These are phyloP conservation scores for Isotomurus palustris DNA, from an alignment of 2,888 invertebrate species.

Conservation along the genomic window DNA sequence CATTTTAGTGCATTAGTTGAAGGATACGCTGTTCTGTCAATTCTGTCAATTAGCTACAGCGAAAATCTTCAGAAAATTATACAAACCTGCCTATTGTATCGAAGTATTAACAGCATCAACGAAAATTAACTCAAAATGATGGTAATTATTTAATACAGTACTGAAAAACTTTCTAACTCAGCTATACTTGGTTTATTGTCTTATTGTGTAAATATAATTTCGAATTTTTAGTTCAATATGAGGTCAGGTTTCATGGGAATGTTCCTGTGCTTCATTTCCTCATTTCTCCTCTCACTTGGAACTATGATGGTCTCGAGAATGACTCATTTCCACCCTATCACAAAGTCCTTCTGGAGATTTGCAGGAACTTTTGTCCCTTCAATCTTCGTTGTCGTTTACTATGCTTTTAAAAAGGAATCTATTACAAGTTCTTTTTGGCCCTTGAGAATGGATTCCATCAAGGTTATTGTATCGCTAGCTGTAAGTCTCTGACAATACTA, in stretches of 20 bases:
- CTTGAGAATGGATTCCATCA: conserved; percentile 23
- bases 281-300: conserved; percentile 34
- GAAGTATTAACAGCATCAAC: neutral
- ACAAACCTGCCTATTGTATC: neutral
- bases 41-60: too few relatives aligned
- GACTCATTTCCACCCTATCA: conserved; percentile 41
- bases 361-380: conserved; percentile 38
- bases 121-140: neutral
- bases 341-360: conserved; percentile 38
- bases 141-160: too few relatives aligned
- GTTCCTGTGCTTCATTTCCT: conserved; percentile 40
- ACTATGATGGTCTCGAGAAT: conserved; percentile 41
- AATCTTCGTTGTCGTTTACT: conserved; percentile 36
- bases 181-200: too few relatives aligned
- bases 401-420: conserved; percentile 28
- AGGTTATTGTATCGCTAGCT: conserved; percentile 34
- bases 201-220: too few relatives aligned
- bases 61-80: neutral
- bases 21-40: too few relatives aligned
- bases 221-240: conserved; percentile 49
- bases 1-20: too few relatives aligned
- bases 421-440: conserved; percentile 40
- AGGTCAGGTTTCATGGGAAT: conserved; percentile 32
- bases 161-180: too few relatives aligned
- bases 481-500: conserved; percentile 23